Evolutionary conservation across 2,797 vertebrate species (phyloP).

Genomic region (Siniperca undulata): DNA sequence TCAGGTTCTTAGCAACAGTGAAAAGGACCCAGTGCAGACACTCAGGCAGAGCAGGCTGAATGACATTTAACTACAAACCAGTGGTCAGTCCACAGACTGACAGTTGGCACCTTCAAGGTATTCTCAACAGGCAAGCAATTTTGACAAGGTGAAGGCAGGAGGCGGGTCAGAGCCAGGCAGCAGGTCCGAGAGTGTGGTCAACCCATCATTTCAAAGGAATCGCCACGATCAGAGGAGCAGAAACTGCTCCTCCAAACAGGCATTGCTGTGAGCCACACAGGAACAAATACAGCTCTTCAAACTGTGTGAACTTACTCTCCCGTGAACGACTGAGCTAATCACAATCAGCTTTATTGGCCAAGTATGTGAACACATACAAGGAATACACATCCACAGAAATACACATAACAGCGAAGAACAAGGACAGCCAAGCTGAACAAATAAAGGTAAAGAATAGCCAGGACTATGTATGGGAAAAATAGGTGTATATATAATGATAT

Average conservation of each 20-base stretch:
- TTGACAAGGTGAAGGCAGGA: background rate
- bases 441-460: no score
- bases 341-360: no score
- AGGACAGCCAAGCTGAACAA: no score
- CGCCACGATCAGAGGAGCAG: no score
- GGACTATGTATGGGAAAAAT: no score
- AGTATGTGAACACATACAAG: no score
- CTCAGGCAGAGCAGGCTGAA: background rate
- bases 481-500: no score
- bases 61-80: background rate
- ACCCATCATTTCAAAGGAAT: background rate
- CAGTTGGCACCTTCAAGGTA: background rate
- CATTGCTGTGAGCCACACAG: no score
- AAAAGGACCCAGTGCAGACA: background rate
- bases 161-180: background rate
- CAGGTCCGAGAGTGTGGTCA: background rate
- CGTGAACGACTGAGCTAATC: background rate
- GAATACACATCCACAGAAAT: no score
- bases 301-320: no score
- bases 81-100: background rate
- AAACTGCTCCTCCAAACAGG: background rate
- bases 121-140: background rate
- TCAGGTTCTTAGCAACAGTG: slow-evolving; percentile 3
- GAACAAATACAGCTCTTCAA: no score
- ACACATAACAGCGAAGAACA: no score